Evolutionary conservation across 2,888 invertebrate genomes (phyloP).

Genomic region (Adelognathus sp.): DNA sequence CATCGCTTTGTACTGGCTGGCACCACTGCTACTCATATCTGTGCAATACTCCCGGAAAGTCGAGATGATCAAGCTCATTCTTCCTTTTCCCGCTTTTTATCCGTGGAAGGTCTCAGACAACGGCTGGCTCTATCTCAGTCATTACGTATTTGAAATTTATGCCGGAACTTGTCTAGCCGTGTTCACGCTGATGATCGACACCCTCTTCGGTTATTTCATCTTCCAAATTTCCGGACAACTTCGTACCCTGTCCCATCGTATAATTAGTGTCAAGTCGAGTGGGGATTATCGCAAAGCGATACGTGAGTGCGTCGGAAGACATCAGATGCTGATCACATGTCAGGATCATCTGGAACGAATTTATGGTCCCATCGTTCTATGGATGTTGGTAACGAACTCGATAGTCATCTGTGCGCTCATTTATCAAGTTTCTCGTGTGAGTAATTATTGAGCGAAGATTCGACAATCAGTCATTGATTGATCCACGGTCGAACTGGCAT

Average conservation of each 20-base stretch:
- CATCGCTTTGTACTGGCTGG: slow-evolving; percentile 1
- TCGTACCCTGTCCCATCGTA: slow-evolving; percentile 38
- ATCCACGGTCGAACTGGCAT: neutral
- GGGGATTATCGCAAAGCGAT: slow-evolving; percentile 17
- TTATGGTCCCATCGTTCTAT: slow-evolving; percentile 50
- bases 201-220: slow-evolving; percentile 64
- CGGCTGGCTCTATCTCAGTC: slow-evolving; percentile 51
- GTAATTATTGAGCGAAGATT: neutral
- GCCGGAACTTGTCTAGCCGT: slow-evolving; percentile 10
- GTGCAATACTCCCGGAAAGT: slow-evolving; percentile 16
- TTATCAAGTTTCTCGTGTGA: slow-evolving; percentile 43
- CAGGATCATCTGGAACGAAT: slow-evolving; percentile 36
- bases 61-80: slow-evolving; percentile 35
- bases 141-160: slow-evolving; percentile 55
- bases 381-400: slow-evolving; percentile 29
- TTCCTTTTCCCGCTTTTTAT: slow-evolving; percentile 54
- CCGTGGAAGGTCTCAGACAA: slow-evolving; percentile 58
- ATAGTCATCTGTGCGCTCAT: slow-evolving; percentile 39
- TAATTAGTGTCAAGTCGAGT: slow-evolving; percentile 7
- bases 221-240: slow-evolving; percentile 56
- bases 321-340: slow-evolving; percentile 22
- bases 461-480: neutral
- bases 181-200: slow-evolving; percentile 61
- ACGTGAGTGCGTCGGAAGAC: slow-evolving; percentile 35
- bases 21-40: slow-evolving; percentile 30